Base-by-base conservation (phyloP, 1,140 invertebrate species). In the Anastrepha ludens region DNA sequence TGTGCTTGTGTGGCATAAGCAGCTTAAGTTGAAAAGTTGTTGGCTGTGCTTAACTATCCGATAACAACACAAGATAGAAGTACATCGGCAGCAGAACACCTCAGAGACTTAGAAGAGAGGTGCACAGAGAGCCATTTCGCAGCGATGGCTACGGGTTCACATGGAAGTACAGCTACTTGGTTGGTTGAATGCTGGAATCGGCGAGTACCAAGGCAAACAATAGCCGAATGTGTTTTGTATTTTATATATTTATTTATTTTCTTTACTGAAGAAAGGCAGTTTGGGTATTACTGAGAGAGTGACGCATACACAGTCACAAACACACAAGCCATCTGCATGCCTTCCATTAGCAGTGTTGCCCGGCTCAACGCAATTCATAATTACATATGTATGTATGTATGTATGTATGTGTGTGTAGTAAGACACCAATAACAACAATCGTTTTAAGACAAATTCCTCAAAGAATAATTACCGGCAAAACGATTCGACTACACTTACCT, bases 1-100 rank as follows among this genome's bases (percentile, higher is more conserved):
- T 50, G 70, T 55, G 70, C 15, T 9, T 55, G 74, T 81, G n/a
- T 55, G 74, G n/a, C 74, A 29, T 81, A 81, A 81, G 74, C 74
- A 81, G 74, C 74, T 81, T 81, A 81, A 81, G 74, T 58, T 81
- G 20, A 81, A 81, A 81, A 81, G 74, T 55, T 81, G 50, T 81
- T 81, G 50, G 17, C 47, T 58, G 74, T 81, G 74, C 74, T 81
- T 81, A 81, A 81, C 74, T 55, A 81, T 81, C 74, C 47, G 50
- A 58, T 81, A 58, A 81, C 74, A 55, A 55, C 74, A 58, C 50
- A 20, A 29, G 74, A 55, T 8, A 55, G 74, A 74, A 74, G 17
- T 74, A 74, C 44, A 74, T 74, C 70, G 17, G 44, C 41, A 11
- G 2, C 11, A 55, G 9, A 81, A 81, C 50, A 81, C 47, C 47